These are phyloP conservation scores for Spea bombifrons DNA, from an alignment of 2,113 vertebrate species.

Conservation along the genomic window DNA sequence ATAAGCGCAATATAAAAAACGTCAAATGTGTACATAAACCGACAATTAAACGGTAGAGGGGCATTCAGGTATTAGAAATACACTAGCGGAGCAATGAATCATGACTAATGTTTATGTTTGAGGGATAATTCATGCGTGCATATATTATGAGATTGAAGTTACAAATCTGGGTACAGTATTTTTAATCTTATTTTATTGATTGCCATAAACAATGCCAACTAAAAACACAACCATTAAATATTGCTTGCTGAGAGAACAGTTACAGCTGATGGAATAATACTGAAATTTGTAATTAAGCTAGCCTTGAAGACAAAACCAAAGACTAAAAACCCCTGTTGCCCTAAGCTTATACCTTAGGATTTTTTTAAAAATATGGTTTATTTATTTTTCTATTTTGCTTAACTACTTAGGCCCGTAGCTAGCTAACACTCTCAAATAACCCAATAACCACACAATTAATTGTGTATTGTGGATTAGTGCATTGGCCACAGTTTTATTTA, in stretches of 20 bases:
- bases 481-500: too few relatives aligned
- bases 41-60: neutral
- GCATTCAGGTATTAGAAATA: neutral
- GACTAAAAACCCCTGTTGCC: too few relatives aligned
- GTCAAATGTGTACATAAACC: neutral
- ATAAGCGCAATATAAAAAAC: conserved; percentile 24
- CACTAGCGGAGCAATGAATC: neutral
- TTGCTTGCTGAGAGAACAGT: neutral
- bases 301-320: too few relatives aligned
- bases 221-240: neutral
- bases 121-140: neutral
- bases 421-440: too few relatives aligned
- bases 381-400: too few relatives aligned
- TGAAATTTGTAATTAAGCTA: too few relatives aligned
- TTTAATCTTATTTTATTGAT: neutral
- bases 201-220: conserved; percentile 4
- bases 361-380: too few relatives aligned
- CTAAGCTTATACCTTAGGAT: too few relatives aligned
- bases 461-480: too few relatives aligned
- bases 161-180: neutral
- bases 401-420: too few relatives aligned
- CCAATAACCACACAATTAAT: too few relatives aligned
- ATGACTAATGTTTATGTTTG: neutral
- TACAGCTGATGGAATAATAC: too few relatives aligned
- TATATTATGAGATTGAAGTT: neutral